Evolutionary conservation across 2,113 vertebrate species (phyloP).

Genomic region (Epinephelus moara): DNA sequence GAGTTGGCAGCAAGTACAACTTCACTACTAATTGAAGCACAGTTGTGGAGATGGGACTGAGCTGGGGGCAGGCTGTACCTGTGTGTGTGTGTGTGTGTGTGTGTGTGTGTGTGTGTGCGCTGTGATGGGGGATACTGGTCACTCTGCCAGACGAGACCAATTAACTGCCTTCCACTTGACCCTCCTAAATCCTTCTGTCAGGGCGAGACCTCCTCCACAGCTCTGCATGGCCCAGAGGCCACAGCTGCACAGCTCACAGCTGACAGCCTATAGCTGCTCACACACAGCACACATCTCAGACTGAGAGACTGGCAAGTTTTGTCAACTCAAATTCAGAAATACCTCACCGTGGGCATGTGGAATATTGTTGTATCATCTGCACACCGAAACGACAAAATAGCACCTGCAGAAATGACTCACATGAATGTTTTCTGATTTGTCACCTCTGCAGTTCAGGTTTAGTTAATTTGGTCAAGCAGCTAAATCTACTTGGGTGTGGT

Average conservation of each 20-base stretch:
- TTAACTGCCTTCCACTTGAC: conserved; percentile 48
- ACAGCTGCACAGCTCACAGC: conserved; percentile 7
- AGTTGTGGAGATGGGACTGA: conserved; percentile 3
- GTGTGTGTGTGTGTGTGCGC: conserved; percentile 2
- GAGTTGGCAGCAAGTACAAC: neutral
- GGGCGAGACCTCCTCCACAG: conserved; percentile 33
- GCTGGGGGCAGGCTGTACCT: neutral
- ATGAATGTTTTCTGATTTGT: neutral
- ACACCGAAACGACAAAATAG: neutral
- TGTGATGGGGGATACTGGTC: neutral
- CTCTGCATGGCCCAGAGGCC: conserved; percentile 9
- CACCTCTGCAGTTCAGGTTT: neutral
- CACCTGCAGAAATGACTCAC: neutral
- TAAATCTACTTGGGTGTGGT: neutral
- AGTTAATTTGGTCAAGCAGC: neutral
- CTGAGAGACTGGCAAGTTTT: neutral
- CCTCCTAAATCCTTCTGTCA: conserved; percentile 44
- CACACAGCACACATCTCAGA: conserved; percentile 3
- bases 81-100: neutral
- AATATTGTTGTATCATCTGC: neutral
- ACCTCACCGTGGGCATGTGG: neutral
- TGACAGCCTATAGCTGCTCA: conserved; percentile 12
- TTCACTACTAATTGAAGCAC: conserved; percentile 11
- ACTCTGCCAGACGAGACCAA: conserved; percentile 50
- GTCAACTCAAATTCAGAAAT: neutral